A percentile compares a stretch with the other conserved stretches of the same genome.
Conservation (phyloP, 2,888 invertebrate genomes). For the Periphyllus acericola region DNA sequence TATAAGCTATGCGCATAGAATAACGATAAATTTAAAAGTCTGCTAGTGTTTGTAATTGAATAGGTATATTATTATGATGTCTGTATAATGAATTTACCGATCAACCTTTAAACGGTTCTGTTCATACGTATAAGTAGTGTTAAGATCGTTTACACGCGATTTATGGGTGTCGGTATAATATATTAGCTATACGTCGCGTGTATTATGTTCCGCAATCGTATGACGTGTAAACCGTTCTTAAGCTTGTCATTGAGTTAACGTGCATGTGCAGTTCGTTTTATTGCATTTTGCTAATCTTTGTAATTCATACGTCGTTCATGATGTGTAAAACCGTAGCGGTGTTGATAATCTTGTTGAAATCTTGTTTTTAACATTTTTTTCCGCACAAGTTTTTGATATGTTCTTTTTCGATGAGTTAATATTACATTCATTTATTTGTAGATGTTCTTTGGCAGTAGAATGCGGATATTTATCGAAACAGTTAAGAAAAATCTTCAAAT, state of each 20-base stretch:
- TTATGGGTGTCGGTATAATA: neutral
- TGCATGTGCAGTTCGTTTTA: neutral
- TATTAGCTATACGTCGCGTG: neutral
- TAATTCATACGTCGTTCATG: no score
- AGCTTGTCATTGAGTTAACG: slow-evolving; percentile 19
- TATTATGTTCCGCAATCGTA: neutral
- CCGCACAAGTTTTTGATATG: no score
- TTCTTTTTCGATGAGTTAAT: no score
- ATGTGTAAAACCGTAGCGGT: neutral
- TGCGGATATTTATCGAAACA: no score
- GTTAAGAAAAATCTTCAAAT: no score
- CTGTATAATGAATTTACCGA: neutral
- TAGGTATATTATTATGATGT: neutral
- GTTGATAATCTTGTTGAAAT: neutral
- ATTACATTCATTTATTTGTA: no score
- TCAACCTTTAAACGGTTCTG: neutral
- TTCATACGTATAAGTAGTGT: neutral
- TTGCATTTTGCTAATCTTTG: neutral
- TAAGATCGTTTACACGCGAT: neutral
- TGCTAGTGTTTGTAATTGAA: no score
- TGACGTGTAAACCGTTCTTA: neutral
- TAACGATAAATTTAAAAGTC: no score
- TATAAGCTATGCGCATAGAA: no score
- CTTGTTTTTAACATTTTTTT: no score
- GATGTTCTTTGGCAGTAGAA: no score